A percentile compares a stretch with the other conserved stretches of the same genome.
Conservation (phyloP, 2,113 vertebrate species). For the Charadrius vociferus region DNA sequence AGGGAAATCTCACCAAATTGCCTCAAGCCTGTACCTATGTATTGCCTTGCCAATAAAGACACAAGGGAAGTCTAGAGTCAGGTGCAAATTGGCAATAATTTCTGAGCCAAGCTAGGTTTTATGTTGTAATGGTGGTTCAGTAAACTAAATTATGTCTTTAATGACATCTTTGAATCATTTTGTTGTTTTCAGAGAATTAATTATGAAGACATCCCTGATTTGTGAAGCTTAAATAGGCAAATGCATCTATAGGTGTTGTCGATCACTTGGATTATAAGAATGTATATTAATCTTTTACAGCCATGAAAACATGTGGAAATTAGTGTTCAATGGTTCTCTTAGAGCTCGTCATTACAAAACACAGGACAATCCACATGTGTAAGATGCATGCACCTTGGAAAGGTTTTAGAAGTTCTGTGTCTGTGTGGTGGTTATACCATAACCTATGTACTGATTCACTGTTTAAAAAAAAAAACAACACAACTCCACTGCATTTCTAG, state of each 20-base stretch:
- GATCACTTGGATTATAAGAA: neutral
- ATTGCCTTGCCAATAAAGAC: neutral
- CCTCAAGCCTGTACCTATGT: fast-evolving
- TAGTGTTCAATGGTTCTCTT: neutral
- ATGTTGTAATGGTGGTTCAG: neutral
- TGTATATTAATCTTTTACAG: neutral
- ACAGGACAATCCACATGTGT: neutral
- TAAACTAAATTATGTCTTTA: neutral
- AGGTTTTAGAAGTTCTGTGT: neutral
- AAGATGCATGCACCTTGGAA: neutral
- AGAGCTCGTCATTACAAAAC: neutral
- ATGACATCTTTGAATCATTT: neutral
- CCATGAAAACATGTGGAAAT: neutral
- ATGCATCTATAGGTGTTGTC: neutral
- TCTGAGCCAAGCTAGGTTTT: neutral
- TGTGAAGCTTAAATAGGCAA: neutral
- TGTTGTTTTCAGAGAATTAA: neutral
- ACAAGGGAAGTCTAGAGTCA: neutral
- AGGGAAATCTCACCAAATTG: neutral
- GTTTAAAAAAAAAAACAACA: neutral
- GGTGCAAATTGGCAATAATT: neutral
- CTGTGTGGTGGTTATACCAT: neutral
- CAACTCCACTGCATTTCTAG: neutral
- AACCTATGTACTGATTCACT: neutral
- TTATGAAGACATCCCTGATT: neutral